A percentile compares a stretch with the other conserved stretches of the same genome.
Evolutionary conservation across 2,113 vertebrate genomes (phyloP).

Genomic region (Dendropsophus ebraccatus): DNA sequence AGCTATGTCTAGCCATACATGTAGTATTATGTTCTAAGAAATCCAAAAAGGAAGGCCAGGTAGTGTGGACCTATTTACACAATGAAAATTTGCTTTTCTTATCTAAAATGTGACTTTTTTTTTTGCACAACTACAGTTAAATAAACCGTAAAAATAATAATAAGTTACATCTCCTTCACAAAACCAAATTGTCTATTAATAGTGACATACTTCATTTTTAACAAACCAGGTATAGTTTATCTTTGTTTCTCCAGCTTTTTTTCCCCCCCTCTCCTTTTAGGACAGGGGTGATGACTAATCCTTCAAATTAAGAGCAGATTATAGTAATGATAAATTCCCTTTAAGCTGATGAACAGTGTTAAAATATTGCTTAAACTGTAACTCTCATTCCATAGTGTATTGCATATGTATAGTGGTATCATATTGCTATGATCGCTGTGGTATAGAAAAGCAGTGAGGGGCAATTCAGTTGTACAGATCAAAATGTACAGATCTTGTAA

Average conservation of each 20-base stretch:
- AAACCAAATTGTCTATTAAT: not conserved
- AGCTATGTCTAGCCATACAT: no score
- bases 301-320: not conserved
- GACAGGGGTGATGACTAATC: not conserved
- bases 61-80: not conserved
- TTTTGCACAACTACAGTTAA: not conserved
- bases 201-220: not conserved
- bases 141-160: not conserved
- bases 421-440: not conserved
- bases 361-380: constrained; percentile 30
- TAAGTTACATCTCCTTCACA: not conserved
- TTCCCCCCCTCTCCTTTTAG: no score
- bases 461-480: no score
- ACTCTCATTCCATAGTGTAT: constrained; percentile 11
- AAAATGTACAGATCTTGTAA: no score
- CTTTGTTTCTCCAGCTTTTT: not conserved
- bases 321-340: not conserved
- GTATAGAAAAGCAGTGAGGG: no score
- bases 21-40: no score
- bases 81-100: not conserved
- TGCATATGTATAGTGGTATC: constrained; percentile 2
- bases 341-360: constrained; percentile 10
- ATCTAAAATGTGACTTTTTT: not conserved
- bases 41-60: no score
- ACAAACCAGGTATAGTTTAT: not conserved